These are phyloP conservation scores for Pterophyllum scalare DNA, from an alignment of 2,113 vertebrate genomes.

Conservation along the genomic window DNA sequence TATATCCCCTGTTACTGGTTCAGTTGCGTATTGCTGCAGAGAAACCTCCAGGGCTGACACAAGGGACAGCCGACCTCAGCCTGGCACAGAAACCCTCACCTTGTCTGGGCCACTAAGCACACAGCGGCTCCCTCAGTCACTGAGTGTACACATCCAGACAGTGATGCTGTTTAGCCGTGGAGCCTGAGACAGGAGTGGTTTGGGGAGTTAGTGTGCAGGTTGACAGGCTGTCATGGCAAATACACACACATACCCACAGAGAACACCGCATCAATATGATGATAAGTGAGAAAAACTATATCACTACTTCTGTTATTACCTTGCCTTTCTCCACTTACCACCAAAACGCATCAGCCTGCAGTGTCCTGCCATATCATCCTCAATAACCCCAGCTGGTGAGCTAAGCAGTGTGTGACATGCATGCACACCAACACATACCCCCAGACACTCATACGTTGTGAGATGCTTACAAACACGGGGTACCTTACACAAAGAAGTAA, in stretches of 20 bases:
- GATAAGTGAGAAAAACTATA: slow-evolving; percentile 57
- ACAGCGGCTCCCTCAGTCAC: slow-evolving; percentile 34
- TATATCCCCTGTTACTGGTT: no score
- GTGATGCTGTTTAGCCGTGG: slow-evolving; percentile 30
- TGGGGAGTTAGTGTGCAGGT: slow-evolving; percentile 29
- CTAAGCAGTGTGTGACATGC: slow-evolving; percentile 52
- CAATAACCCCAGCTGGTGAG: slow-evolving; percentile 41
- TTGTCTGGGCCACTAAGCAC: slow-evolving; percentile 55
- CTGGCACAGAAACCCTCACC: slow-evolving; percentile 61
- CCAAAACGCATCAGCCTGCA: slow-evolving; percentile 35
- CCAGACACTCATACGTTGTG: not conserved
- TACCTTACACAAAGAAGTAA: not conserved
- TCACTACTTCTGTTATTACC: slow-evolving; percentile 11
- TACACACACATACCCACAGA: slow-evolving; percentile 1
- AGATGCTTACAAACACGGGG: not conserved
- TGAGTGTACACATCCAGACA: slow-evolving; percentile 37
- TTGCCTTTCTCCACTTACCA: not conserved
- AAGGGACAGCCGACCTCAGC: slow-evolving; percentile 49
- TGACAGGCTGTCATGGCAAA: slow-evolving; percentile 53
- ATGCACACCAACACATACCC: slow-evolving; percentile 1
- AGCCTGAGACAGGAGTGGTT: slow-evolving; percentile 39
- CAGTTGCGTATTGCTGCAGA: no score
- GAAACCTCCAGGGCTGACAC: slow-evolving; percentile 49
- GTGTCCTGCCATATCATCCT: slow-evolving; percentile 45
- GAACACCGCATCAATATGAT: slow-evolving; percentile 53